Base-by-base conservation (phyloP, 2,797 vertebrate genomes). In the Decapterus maruadsi region DNA sequence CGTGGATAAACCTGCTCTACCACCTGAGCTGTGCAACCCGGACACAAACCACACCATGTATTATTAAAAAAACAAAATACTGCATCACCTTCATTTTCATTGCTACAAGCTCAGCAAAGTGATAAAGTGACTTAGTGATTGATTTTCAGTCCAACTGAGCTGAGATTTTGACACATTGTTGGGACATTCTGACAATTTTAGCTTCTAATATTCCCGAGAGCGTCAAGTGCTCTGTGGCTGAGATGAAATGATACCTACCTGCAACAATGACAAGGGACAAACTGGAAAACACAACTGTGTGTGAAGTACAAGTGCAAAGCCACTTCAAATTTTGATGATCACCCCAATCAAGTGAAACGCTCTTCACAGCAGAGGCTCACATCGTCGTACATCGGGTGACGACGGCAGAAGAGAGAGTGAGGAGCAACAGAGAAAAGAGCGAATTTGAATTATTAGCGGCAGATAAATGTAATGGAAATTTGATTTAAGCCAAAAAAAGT, bases 281-380 rank as follows among this genome's bases (percentile, higher is more conserved):
- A 56, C 29, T 31, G 1, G 60, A 58, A 58, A 1, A 20, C 9
- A 54, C 79, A 73, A 77, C 2, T 46, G 59, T 9, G 55, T 0
- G 0, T 55, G 65, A 68, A 74, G 78, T 72, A 63, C 55, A 63
- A 80, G 82, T 78, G 68, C 68, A 50, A 64, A 75, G 76, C 50
- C 64, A 78, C 88, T 84, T 40, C 13, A 87, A 75, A 51, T 72
- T 84, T 66, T 86, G 74, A 87, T 89, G 84, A 76, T 83, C 71
- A 34, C 58, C 65, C 80, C 80, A 90, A 87, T 93, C 86, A 89
- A 82, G 72, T 72, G 70, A 87, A 84, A 74, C 20, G 75, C 75
- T 79, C 86, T 86, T 66, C 75, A 68, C 31, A 57, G 66, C 60
- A 66, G 82, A 72, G 78, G 34, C 68, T 62, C 29, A 2, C 43